phyloP scores from a whole-genome alignment of 2,797 vertebrate species.

The Rhabdomys pumilio region DNA sequence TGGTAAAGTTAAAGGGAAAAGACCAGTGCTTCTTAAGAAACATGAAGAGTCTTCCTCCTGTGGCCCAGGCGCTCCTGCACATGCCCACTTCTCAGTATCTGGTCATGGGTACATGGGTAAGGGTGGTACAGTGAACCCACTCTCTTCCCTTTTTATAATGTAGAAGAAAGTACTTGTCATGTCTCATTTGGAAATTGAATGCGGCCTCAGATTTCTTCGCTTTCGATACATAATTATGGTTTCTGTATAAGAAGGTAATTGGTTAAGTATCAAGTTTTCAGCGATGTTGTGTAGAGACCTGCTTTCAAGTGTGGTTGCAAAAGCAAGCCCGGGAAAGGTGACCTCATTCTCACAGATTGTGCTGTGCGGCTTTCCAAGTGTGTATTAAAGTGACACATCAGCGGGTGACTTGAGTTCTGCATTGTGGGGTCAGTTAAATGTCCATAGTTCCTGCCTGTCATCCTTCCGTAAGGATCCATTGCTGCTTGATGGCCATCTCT shows the following conservation, averaged over 20 bases:
- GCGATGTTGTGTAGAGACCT: constrained; percentile 46
- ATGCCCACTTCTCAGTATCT: neutral
- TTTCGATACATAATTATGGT: constrained; percentile 74
- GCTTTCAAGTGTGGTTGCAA: neutral
- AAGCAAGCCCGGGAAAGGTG: neutral
- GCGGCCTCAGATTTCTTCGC: constrained; percentile 76
- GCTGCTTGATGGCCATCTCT: constrained; percentile 32
- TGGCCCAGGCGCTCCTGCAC: no score
- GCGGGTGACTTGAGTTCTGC: constrained; percentile 23
- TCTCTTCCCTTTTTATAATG: neutral
- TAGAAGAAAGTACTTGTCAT: constrained; percentile 12
- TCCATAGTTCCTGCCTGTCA: neutral
- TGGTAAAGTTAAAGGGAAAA: constrained; percentile 57
- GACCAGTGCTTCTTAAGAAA: constrained; percentile 32
- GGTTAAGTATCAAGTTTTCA: constrained; percentile 51
- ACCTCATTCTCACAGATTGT: neutral
- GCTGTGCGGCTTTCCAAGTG: neutral
- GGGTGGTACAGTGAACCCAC: neutral
- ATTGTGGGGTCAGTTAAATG: neutral
- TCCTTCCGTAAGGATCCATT: neutral
- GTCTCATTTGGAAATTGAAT: constrained; percentile 5
- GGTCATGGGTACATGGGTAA: neutral
- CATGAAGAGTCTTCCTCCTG: neutral
- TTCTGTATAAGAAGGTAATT: constrained; percentile 62
- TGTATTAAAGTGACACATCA: neutral